These are phyloP conservation scores for Pseudanteris insignis DNA, from an alignment of 2,888 invertebrate genomes.

Conservation along the genomic window DNA sequence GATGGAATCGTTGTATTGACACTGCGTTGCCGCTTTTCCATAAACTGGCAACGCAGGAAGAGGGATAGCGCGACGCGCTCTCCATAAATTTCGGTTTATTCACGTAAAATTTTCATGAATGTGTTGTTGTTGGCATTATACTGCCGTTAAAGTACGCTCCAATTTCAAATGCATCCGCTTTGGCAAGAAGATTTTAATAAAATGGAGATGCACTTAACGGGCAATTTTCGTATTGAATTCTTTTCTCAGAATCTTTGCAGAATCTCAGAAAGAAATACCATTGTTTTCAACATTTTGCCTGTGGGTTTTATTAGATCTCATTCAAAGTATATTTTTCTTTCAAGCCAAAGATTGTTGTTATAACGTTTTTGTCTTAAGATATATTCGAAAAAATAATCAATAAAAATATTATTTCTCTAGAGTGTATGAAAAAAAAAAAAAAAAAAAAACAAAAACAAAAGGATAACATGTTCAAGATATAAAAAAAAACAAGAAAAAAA, in stretches of 20 bases:
- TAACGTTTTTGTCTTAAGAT: too few species aligned
- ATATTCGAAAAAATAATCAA: too few species aligned
- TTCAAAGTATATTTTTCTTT: too few species aligned
- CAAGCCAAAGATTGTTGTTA: too few species aligned
- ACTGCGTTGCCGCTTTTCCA: constrained; percentile 24
- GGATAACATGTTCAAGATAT: too few species aligned
- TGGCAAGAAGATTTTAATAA: constrained; percentile 22
- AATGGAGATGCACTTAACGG: constrained; percentile 9
- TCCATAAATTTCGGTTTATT: constrained; percentile 42
- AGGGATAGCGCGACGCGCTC: constrained; percentile 18
- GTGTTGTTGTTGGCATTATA: constrained; percentile 30
- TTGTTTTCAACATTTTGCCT: neutral
- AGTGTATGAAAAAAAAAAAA: too few species aligned
- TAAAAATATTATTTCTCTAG: too few species aligned
- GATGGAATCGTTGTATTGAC: constrained; percentile 35
- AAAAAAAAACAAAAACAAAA: too few species aligned
- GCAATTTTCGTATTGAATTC: constrained; percentile 13
- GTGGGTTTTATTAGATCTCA: neutral
- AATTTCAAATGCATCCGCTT: constrained; percentile 25
- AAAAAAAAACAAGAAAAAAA: too few species aligned
- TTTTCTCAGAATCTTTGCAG: too few species aligned
- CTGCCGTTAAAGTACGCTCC: constrained; percentile 23
- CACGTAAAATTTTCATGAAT: constrained; percentile 37
- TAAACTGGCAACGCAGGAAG: too few species aligned
- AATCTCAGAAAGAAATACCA: too few species aligned